Evolutionary conservation across 2,888 invertebrate genomes (phyloP).

Genomic region (Stictocephala bisonia): DNA sequence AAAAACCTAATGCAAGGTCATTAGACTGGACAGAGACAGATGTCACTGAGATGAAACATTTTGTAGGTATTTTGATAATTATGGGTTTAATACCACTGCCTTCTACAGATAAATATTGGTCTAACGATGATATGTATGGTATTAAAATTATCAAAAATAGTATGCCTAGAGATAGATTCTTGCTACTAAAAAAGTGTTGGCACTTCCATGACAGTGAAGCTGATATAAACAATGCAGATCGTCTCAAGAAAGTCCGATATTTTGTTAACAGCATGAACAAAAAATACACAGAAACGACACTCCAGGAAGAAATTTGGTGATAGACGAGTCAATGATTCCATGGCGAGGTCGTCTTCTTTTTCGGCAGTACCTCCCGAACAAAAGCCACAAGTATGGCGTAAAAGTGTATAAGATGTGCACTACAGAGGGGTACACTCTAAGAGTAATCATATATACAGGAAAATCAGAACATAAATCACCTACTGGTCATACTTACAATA

Average conservation of each 20-base stretch:
- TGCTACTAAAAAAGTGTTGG: slow-evolving; percentile 11
- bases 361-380: background rate
- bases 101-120: background rate
- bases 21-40: background rate
- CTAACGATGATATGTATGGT: background rate
- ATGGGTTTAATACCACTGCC: slow-evolving; percentile 13
- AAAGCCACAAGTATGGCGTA: too few species aligned
- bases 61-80: slow-evolving; percentile 9
- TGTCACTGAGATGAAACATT: background rate
- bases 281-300: background rate
- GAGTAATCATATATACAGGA: background rate
- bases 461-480: background rate
- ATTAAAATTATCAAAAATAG: background rate
- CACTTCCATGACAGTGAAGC: slow-evolving; percentile 1
- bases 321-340: slow-evolving; percentile 9
- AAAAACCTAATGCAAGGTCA: background rate
- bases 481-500: background rate
- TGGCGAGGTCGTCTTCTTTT: background rate
- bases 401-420: slow-evolving; percentile 17
- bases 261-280: background rate
- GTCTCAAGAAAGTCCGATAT: background rate
- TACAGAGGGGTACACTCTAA: background rate
- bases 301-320: background rate
- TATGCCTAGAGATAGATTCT: slow-evolving; percentile 6
- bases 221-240: too few species aligned